These are phyloP conservation scores for Danio albolineatus DNA, from an alignment of 2,797 vertebrate genomes.

Conservation along the genomic window DNA sequence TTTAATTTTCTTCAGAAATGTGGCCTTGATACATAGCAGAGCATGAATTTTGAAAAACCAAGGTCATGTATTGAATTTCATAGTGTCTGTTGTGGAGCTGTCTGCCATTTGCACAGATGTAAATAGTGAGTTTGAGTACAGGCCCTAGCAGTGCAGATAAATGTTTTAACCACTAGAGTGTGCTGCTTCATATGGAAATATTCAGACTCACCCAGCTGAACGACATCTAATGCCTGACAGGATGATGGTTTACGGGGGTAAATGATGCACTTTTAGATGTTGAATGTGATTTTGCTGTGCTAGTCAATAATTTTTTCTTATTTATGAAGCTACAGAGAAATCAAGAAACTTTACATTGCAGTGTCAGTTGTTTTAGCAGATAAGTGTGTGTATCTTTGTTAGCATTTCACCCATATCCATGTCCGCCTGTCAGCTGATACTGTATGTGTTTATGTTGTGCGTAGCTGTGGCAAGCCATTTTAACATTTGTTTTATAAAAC, in stretches of 20 bases:
- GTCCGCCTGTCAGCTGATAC: slow-evolving; percentile 37
- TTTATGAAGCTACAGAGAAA: too few relatives aligned
- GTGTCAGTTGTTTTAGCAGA: neutral
- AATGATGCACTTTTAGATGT: neutral
- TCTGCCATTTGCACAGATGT: neutral
- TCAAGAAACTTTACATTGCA: too few relatives aligned
- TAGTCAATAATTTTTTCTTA: too few relatives aligned
- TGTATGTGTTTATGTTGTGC: slow-evolving; percentile 23
- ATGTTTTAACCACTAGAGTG: slow-evolving; percentile 69
- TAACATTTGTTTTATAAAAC: too few relatives aligned
- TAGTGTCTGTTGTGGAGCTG: neutral
- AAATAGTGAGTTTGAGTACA: slow-evolving; percentile 10
- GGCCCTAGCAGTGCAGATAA: slow-evolving; percentile 37
- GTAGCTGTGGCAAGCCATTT: neutral
- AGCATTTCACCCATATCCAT: slow-evolving; percentile 11
- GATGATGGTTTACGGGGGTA: neutral
- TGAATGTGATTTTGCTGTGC: neutral
- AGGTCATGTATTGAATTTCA: neutral
- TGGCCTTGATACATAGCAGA: neutral
- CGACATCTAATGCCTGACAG: neutral
- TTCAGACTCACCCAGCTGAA: neutral
- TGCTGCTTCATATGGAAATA: slow-evolving; percentile 59
- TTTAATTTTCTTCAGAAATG: neutral
- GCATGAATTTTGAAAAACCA: too few relatives aligned
- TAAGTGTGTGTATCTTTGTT: neutral